These are phyloP conservation scores for Linnaemya vulpina DNA, from an alignment of 2,888 invertebrate species.

Conservation along the genomic window DNA sequence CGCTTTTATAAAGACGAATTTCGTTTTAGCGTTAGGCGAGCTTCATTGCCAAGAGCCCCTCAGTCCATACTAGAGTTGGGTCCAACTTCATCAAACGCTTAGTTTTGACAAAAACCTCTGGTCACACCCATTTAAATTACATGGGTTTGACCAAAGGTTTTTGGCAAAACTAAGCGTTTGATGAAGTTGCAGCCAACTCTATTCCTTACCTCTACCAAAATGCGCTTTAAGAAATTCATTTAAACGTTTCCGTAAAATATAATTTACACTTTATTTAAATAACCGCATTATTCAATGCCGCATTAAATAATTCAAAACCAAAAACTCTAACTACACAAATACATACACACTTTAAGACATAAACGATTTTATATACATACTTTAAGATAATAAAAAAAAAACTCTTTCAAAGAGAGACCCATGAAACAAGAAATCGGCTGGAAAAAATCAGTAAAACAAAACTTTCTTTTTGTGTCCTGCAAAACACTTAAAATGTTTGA, in stretches of 20 bases:
- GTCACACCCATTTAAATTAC: no score
- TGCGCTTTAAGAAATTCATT: background rate
- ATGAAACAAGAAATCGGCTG: background rate
- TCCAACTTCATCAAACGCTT: no score
- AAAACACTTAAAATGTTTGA: background rate
- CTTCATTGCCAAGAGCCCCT: no score
- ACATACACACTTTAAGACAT: background rate
- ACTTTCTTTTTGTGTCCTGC: background rate
- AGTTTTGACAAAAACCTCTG: no score
- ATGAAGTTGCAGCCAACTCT: no score
- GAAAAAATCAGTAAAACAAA: conserved; percentile 6
- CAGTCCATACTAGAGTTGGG: no score
- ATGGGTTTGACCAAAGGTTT: no score
- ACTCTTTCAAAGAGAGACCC: conserved; percentile 8
- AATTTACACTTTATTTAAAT: background rate
- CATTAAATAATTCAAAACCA: conserved; percentile 27
- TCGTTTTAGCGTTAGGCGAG: no score
- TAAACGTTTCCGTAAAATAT: background rate
- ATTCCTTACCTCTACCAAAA: background rate
- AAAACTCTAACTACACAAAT: background rate
- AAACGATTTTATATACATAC: conserved; percentile 10
- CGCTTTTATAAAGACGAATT: no score
- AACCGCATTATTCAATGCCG: background rate
- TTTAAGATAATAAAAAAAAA: conserved; percentile 12
- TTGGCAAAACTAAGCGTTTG: no score